phyloP scores from a whole-genome alignment of 2,888 invertebrate genomes.

The Sinohyriopsis cumingii region DNA sequence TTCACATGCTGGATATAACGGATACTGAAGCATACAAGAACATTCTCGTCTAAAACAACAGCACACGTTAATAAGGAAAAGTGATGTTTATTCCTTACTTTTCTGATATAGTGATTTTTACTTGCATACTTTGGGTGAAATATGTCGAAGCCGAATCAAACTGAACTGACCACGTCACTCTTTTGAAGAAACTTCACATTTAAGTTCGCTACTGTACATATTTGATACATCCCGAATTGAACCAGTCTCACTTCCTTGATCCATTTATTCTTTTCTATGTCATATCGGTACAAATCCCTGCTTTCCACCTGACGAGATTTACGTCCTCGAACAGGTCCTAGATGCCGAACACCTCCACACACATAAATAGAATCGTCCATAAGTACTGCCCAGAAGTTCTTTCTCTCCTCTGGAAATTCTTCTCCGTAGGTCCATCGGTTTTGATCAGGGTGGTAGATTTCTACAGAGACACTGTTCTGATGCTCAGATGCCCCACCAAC shows the following conservation, averaged over 20 bases:
- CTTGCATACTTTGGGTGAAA: no score
- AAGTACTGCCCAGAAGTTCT: constrained; percentile 40
- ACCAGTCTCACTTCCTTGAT: constrained; percentile 49
- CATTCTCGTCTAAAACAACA: no score
- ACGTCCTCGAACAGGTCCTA: constrained; percentile 37
- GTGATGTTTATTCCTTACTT: no score
- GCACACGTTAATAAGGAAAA: no score
- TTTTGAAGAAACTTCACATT: constrained; percentile 51
- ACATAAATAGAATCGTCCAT: constrained; percentile 49
- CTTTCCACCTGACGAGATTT: constrained; percentile 50
- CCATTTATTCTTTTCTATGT: constrained; percentile 48
- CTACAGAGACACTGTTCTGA: constrained; percentile 89
- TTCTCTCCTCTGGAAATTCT: constrained; percentile 62
- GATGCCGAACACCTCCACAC: constrained; percentile 54
- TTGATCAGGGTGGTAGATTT: constrained; percentile 83
- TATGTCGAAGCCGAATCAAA: no score
- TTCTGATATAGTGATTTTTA: no score
- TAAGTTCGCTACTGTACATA: constrained; percentile 42
- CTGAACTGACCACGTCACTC: constrained; percentile 47
- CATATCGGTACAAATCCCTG: constrained; percentile 58
- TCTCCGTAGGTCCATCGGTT: constrained; percentile 78
- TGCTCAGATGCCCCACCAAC: constrained; percentile 93
- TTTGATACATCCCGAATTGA: constrained; percentile 49
- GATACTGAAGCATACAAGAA: no score
- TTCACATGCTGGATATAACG: no score